Evolutionary conservation across 37 sponge, comb jelly and placozoan genomes (phyloP).

Genomic region (Geodia barretti): DNA sequence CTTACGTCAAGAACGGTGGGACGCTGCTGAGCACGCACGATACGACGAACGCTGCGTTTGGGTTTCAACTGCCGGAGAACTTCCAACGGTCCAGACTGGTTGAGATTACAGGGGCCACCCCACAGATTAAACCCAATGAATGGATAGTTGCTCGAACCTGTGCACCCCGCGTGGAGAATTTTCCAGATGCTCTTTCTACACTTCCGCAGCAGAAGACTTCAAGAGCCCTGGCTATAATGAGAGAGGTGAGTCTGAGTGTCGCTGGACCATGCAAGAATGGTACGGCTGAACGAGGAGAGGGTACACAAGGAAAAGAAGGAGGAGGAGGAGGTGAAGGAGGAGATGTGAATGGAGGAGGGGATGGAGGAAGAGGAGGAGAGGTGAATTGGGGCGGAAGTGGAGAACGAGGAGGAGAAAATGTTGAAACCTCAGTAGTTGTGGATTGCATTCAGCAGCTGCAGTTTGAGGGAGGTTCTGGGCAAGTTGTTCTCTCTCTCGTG

Average conservation of each 20-base stretch:
- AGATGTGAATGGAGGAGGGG: too few relatives aligned
- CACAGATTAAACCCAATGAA: neutral
- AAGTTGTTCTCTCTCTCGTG: conserved; percentile 34
- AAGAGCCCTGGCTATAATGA: neutral
- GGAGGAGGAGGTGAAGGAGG: too few relatives aligned
- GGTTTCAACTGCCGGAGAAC: neutral
- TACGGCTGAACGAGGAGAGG: too few relatives aligned
- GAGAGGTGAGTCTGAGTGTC: neutral
- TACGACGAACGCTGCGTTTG: conserved; percentile 24
- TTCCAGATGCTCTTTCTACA: neutral
- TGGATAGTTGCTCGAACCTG: neutral
- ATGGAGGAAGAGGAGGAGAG: too few relatives aligned
- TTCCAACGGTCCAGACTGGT: neutral
- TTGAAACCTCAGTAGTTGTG: too few relatives aligned
- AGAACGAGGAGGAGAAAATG: too few relatives aligned
- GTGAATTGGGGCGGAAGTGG: neutral
- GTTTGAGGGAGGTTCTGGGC: conserved; percentile 6
- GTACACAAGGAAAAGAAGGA: too few relatives aligned
- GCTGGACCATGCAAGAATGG: too few relatives aligned
- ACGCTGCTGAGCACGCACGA: conserved; percentile 43
- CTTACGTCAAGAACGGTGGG: conserved; percentile 37
- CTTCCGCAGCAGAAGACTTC: neutral
- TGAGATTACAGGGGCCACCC: neutral
- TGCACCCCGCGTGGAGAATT: neutral
- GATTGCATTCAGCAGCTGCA: neutral